Percentiles rank a stretch among this genome's conserved stretches.
These are phyloP conservation scores for Poeciliopsis gracilis DNA, from an alignment of 2,797 vertebrate species.

Conservation along the genomic window DNA sequence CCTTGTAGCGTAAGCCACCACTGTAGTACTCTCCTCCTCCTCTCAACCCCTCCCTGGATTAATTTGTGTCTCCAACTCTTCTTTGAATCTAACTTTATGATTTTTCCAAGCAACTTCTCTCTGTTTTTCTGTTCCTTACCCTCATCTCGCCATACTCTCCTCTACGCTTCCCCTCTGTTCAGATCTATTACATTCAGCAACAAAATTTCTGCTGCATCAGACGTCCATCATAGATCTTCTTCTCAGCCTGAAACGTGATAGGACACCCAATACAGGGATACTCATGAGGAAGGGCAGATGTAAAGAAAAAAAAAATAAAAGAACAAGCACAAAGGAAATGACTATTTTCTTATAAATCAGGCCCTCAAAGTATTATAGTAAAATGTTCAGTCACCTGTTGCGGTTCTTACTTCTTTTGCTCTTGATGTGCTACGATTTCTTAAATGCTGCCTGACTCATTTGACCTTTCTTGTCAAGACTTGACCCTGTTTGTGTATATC, in stretches of 20 bases:
- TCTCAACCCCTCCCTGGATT: constrained; percentile 6
- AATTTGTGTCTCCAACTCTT: constrained; percentile 11
- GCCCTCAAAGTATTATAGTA: background rate
- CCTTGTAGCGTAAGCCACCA: constrained; percentile 62
- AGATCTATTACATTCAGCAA: constrained; percentile 78
- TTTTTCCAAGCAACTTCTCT: constrained; percentile 23
- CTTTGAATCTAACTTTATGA: background rate
- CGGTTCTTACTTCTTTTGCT: constrained; percentile 16
- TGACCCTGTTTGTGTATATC: constrained; percentile 38
- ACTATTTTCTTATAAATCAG: constrained; percentile 4
- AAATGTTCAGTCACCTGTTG: constrained; percentile 28
- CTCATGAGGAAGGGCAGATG: constrained; percentile 37
- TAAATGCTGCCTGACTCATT: constrained; percentile 53
- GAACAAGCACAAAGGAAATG: constrained; percentile 13
- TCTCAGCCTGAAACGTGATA: constrained; percentile 75
- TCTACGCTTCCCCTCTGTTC: constrained; percentile 51
- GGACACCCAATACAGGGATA: constrained; percentile 65
- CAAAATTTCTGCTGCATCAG: constrained; percentile 81
- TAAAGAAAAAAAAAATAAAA: constrained; percentile 8
- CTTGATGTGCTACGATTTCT: constrained; percentile 27
- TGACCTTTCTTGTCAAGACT: constrained; percentile 59
- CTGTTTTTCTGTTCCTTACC: constrained; percentile 20
- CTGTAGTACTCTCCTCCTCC: constrained; percentile 59
- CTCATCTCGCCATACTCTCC: constrained; percentile 10
- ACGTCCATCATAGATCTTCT: constrained; percentile 69